Evolutionary conservation across 1,140 invertebrate genomes (phyloP), one percentile per base, ranked within the genome.

Genomic region (Micrasema longulum): DNA sequence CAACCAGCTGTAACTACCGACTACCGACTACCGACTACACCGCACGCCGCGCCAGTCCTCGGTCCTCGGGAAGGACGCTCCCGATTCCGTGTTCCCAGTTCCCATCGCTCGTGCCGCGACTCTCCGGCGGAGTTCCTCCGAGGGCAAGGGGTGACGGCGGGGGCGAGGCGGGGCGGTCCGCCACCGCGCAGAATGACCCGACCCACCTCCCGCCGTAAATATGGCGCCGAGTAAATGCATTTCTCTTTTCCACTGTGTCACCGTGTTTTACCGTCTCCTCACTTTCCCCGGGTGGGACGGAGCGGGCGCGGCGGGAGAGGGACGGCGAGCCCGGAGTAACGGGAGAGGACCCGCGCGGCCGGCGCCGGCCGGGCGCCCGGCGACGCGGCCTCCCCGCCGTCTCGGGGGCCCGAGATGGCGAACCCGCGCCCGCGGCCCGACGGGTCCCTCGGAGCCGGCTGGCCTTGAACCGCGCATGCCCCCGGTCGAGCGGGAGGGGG

Each of bases 401-500:
- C 36, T 5, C 6, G 6, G 38, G 38, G 6, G 1, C 6, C 11
- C 10, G 14, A n/a, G 38, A n/a, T 10, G 6, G 36, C 36, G 38
- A 41, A 12, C 38, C 1, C 7, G 10, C 6, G 38, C 6, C 38
- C 10, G 14, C 10, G 38, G 38, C 11, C 10, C 7, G 38, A 2
- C 38, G 38, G 12, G 38, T 6, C 10, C 38, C 1, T 2, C 1
- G 38, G 52, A 43, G 31, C 16, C 60, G 38, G 60, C 60, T 47
- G 41, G 67, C 69, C 55, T 36, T 36, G 53, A 48, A 63, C 47
- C 38, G 69, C 69, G 55, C 47, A 35, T 36, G 69, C 55, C 69
- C 53, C 20, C 55, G 31, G 35, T 22, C 16, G 41, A 18, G 50
- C 10, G 14, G 55, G 26, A n/a, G 35, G 16, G 31, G 16, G 55